Evolutionary conservation across 1,140 invertebrate genomes (phyloP).

Genomic region (Temnothorax curvispinosus): DNA sequence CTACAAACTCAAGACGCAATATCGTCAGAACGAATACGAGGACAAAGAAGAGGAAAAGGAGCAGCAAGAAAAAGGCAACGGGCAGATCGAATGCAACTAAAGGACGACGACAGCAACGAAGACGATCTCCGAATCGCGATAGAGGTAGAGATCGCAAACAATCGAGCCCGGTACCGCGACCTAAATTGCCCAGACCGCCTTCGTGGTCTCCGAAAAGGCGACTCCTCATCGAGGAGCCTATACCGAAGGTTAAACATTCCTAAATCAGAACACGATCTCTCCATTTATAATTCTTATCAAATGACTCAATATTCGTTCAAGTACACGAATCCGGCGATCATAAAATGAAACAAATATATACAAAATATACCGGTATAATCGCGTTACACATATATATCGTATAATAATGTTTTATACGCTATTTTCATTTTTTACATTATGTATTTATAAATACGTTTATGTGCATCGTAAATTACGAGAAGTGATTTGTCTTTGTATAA

Average conservation of each 20-base stretch:
- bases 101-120: conserved; percentile 34
- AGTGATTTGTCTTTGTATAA: neutral
- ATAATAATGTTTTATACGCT: neutral
- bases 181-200: conserved; percentile 69
- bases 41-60: conserved; percentile 18
- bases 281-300: neutral
- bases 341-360: neutral
- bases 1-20: neutral
- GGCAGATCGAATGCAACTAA: conserved; percentile 31
- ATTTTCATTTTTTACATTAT: neutral
- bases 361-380: neutral
- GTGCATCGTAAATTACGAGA: neutral
- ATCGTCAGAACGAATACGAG: neutral
- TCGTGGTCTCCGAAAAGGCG: conserved; percentile 70
- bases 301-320: neutral
- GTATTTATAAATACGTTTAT: conserved; percentile 1
- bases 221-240: conserved; percentile 71
- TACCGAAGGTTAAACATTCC: conserved; percentile 70
- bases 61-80: conserved; percentile 6
- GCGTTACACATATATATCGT: neutral
- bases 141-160: conserved; percentile 57
- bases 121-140: neutral
- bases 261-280: neutral
- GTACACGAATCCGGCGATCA: neutral
- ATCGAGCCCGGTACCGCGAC: conserved; percentile 34